Evolutionary conservation across 2,797 vertebrate species (phyloP), one percentile per base, ranked within the genome.

Genomic region (Rallus crepitans): DNA sequence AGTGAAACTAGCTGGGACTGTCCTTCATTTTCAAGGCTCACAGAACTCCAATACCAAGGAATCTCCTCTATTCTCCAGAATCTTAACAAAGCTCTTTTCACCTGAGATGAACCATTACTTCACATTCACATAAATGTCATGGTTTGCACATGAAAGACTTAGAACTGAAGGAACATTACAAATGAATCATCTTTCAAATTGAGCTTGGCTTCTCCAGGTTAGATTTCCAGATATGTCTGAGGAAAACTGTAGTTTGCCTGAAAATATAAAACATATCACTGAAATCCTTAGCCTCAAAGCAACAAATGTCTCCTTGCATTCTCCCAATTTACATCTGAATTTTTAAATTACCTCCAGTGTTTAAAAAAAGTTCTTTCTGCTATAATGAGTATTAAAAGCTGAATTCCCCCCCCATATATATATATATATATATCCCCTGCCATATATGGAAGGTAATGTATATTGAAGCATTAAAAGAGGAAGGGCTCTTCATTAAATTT

Each of bases 81-180:
- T 24, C 40, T 37, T 27, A 65, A 52, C 9, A 27, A 61, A 9
- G 7, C 2, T 28, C 14, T 76, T 53, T 72, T 30, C 60, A 80
- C 23, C 65, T 18, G 57, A 68, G 6, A 5, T 12, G 27, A 47
- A 28, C 30, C 16, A 16, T 6, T 35, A 11, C 12, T 76, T 71
- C 0, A 0, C 5, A 7, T 56, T 61, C 53, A 31, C 0, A 0
- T 68, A 82, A 59, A 64, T 33, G 20, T 35, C 4, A 8, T 13
- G 2, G 24, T 24, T 72, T 72, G n/a, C 47, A 73, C 9, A 21
- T 0, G 18, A 84, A 10, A 75, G 28, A 45, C 39, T 66, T 35
- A n/a, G 21, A 87, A 71, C 57, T 48, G 50, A 57, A 63, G 37
- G 7, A 87, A 86, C 84, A 73, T 50, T 21, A 64, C 1, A 11